Percentiles rank a stretch among this genome's conserved stretches.
Conservation (phyloP, 1,140 invertebrate species). For the Coenobita brevimanus region DNA sequence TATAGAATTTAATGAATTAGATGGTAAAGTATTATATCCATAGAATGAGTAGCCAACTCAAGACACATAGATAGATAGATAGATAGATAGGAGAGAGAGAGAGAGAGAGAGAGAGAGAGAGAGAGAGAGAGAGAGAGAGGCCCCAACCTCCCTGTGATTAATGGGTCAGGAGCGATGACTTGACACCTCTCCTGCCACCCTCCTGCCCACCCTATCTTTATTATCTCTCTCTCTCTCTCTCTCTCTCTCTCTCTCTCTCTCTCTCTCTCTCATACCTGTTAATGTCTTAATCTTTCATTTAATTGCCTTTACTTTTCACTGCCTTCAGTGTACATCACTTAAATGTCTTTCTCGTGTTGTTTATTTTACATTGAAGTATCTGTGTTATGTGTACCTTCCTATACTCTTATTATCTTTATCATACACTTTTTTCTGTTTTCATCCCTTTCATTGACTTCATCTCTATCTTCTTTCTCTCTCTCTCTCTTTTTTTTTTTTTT, state of each 20-base stretch:
- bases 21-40: too few species aligned
- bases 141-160: neutral
- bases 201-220: neutral
- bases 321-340: too few species aligned
- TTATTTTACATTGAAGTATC: too few species aligned
- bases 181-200: neutral
- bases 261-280: neutral
- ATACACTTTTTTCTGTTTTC: too few species aligned
- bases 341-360: too few species aligned
- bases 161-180: neutral
- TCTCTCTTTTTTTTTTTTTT: neutral
- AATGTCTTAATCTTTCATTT: neutral
- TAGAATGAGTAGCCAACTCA: too few species aligned
- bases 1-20: too few species aligned
- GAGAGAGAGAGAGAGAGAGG: constrained; percentile 43
- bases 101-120: constrained; percentile 37
- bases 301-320: neutral
- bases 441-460: too few species aligned
- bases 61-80: too few species aligned
- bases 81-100: neutral
- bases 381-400: too few species aligned
- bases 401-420: too few species aligned
- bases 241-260: neutral
- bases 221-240: constrained; percentile 14
- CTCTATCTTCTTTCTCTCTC: neutral